Base-by-base conservation (phyloP, 2,113 vertebrate species). In the Thalassarche chlororhynchos region DNA sequence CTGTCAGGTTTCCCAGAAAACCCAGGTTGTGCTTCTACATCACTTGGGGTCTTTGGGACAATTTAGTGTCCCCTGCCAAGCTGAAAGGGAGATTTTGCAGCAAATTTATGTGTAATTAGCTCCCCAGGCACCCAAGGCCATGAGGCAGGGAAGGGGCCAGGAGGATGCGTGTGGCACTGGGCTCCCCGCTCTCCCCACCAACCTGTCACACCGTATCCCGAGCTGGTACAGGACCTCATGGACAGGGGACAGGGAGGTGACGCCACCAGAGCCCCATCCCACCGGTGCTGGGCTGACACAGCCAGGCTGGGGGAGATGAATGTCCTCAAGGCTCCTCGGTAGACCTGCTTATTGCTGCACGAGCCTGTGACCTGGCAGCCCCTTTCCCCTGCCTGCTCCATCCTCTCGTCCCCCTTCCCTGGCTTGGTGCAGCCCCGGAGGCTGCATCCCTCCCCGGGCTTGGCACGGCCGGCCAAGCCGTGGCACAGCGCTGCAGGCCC, bases 121-220 rank as follows among this genome's bases (percentile, higher is more conserved):
- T 78, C 47, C 42, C 38, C n/a, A 42, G 54, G 29, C 2, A 1
- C 68, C 29, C 72, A 65, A n/a, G 77, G 46, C 69, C 60, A 4
- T 4, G 68, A 84, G 57, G 61, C 65, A 93, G 65, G 36, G 46
- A 68, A 54, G 47, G 38, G 26, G 25, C 25, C 40, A 23, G 62
- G 38, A 51, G 32, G 82, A 24, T 47, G 23, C 1, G 0, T 38
- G 74, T 5, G 19, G 15, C 70, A 21, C 29, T 29, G 42, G 26
- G 38, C 13, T 75, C 14, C 64, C 40, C 0, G 5, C 57, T 42
- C 62, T 83, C 70, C 60, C 46, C 34, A 47, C 20, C 58, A 12
- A 6, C 17, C 19, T 31, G 31, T 57, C 89, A 42, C 32, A 23
- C 20, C 17, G 1, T 1, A 17, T 9, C 70, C 69, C 1, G 0